Evolutionary conservation across 2,888 invertebrate genomes (phyloP), one percentile per base, ranked within the genome.

Genomic region (Eupeodes luniger): DNA sequence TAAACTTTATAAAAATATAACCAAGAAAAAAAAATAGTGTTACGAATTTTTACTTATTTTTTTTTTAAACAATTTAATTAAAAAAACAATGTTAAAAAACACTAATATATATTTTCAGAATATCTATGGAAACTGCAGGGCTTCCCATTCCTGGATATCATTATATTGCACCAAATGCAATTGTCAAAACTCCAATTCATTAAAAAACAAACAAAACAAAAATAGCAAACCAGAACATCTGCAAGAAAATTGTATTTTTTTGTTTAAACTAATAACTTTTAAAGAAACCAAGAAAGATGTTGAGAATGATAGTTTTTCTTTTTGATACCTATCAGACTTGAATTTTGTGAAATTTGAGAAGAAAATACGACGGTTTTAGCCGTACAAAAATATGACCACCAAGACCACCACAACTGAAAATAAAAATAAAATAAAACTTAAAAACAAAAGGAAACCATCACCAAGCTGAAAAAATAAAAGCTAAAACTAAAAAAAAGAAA

Each of bases 101-200:
- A 14, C 10, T 5, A 72, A 34, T 27, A 49, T 75, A 72, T 85
- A 85, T 89, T 91, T 96, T 89, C 96, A 98, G 98, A 96, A 98
- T 98, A 97, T 97, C 98, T 87, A 97, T 98, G 97, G 98, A 98
- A 95, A 98, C 98, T 81, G 97, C 98, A 91, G 97, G 98, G 89
- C 95, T 98, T 94, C 97, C 97, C 92, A 96, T 98, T 95, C 97
- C 97, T 89, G 97, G 97, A 91, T 98, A 97, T 95, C 98, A 97
- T 94, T 98, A 97, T 95, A 97, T 98, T 94, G 96, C 97, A 91
- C 98, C 98, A 91, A 98, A 97, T 94, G 97, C 98, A 95, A 98
- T 98, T 94, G 97, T 98, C 92, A 98, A 98, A 95, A 97, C 98
- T 91, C 97, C 97, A 93, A 97, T 98, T 94, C 97, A 98, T 95